phyloP scores from a whole-genome alignment of 2,797 vertebrate species.

The Spondyliosoma cantharus region DNA sequence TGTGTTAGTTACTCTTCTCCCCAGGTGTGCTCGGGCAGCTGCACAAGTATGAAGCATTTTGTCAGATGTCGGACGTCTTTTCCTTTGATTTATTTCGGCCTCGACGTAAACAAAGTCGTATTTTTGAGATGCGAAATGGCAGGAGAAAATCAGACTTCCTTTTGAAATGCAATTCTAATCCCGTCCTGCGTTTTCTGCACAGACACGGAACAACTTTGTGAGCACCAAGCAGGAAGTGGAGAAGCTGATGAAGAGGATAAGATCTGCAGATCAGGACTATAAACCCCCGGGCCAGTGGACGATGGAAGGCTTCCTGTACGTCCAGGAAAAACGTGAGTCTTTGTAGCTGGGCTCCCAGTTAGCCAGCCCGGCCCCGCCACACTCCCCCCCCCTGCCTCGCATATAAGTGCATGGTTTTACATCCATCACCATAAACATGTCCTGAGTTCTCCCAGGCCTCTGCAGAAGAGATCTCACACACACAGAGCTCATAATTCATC shows the following conservation, averaged over 20 bases:
- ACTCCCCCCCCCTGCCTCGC: neutral
- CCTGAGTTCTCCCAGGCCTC: constrained; percentile 67
- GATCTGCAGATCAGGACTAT: constrained; percentile 94
- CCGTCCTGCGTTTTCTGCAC: constrained; percentile 36
- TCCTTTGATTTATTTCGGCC: constrained; percentile 11
- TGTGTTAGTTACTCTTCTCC: constrained; percentile 12
- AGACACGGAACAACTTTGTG: constrained; percentile 99
- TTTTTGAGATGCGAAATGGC: constrained; percentile 19
- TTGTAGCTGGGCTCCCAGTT: constrained; percentile 10
- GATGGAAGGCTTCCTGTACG: constrained; percentile 98
- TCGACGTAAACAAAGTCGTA: neutral
- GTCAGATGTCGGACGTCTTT: constrained; percentile 19
- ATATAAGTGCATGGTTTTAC: constrained; percentile 61
- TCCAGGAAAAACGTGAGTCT: constrained; percentile 97
- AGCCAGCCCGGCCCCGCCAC: constrained; percentile 16
- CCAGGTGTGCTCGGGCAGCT: constrained; percentile 20
- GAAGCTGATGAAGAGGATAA: constrained; percentile 96
- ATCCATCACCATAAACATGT: constrained; percentile 78
- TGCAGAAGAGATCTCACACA: constrained; percentile 61
- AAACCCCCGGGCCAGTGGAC: constrained; percentile 95
- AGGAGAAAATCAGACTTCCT: neutral
- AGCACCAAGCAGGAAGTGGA: constrained; percentile 99
- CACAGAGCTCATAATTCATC: constrained; percentile 74
- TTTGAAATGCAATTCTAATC: constrained; percentile 27
- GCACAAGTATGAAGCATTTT: constrained; percentile 26